phyloP scores from a whole-genome alignment of 2,797 vertebrate genomes.

The Propithecus deckenii region DNA sequence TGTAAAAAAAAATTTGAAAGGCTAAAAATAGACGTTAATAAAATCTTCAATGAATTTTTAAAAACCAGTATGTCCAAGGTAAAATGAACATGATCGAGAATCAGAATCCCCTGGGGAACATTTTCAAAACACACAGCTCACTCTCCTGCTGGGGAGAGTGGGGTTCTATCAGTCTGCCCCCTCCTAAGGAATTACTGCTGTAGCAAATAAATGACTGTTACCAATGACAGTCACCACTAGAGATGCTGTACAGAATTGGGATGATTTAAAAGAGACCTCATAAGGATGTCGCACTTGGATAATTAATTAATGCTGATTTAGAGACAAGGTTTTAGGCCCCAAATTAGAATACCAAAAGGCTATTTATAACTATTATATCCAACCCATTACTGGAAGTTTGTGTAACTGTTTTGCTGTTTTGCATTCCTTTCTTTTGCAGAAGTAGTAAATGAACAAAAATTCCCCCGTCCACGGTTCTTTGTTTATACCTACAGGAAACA shows the following conservation, averaged over 20 bases:
- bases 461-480: background rate
- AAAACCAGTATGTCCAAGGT: background rate
- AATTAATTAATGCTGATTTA: background rate
- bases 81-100: background rate
- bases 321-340: background rate
- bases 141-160: background rate
- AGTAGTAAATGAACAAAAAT: background rate
- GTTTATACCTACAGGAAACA: background rate
- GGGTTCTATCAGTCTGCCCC: background rate
- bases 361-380: background rate
- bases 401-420: background rate
- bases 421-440: background rate
- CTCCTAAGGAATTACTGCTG: background rate
- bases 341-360: slow-evolving; percentile 3
- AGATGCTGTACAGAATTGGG: background rate
- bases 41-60: background rate
- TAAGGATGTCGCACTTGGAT: background rate
- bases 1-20: background rate
- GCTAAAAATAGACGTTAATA: slow-evolving; percentile 22
- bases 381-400: background rate
- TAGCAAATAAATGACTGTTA: background rate
- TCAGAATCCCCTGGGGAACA: background rate
- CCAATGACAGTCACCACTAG: background rate
- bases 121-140: background rate
- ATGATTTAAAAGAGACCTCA: background rate